Conservation (phyloP, 2,113 vertebrate species). For the Triplophysa rosa region DNA sequence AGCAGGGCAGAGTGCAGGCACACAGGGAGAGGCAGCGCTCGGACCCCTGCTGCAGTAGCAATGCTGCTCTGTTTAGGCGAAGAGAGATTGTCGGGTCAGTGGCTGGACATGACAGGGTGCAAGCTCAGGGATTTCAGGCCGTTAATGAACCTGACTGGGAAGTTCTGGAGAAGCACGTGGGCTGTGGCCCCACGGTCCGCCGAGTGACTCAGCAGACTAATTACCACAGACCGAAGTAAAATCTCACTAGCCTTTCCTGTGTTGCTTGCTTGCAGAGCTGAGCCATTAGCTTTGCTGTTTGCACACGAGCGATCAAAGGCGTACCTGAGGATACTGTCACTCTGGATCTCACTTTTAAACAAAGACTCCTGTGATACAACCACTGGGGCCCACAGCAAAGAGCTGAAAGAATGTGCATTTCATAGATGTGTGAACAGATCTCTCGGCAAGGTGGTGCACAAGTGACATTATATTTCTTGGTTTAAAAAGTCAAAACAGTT, state of each 20-base stretch:
- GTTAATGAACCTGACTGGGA: constrained; percentile 26
- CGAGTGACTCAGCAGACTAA: constrained; percentile 70
- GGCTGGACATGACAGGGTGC: constrained; percentile 2
- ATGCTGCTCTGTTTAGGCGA: constrained; percentile 1
- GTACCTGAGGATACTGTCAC: not conserved
- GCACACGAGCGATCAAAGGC: constrained; percentile 23
- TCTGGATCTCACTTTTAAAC: not conserved
- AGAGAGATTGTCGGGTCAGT: not conserved
- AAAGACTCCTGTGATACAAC: constrained; percentile 22
- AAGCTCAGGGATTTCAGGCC: constrained; percentile 22
- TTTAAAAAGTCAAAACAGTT: no score
- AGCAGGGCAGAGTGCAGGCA: constrained; percentile 19
- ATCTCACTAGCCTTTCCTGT: constrained; percentile 47
- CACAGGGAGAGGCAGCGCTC: not conserved
- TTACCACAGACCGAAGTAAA: constrained; percentile 59
- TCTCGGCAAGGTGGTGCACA: not conserved
- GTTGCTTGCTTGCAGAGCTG: constrained; percentile 11
- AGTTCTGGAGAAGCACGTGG: constrained; percentile 43
- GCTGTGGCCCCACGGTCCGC: constrained; percentile 55
- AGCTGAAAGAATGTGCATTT: not conserved
- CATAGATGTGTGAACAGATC: not conserved
- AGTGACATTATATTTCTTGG: no score
- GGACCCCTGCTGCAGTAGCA: not conserved
- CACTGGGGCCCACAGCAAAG: not conserved
- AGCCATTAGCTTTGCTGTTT: constrained; percentile 16